Evolutionary conservation across 2,113 vertebrate species (phyloP).

Genomic region (Ariopsis seemanni): DNA sequence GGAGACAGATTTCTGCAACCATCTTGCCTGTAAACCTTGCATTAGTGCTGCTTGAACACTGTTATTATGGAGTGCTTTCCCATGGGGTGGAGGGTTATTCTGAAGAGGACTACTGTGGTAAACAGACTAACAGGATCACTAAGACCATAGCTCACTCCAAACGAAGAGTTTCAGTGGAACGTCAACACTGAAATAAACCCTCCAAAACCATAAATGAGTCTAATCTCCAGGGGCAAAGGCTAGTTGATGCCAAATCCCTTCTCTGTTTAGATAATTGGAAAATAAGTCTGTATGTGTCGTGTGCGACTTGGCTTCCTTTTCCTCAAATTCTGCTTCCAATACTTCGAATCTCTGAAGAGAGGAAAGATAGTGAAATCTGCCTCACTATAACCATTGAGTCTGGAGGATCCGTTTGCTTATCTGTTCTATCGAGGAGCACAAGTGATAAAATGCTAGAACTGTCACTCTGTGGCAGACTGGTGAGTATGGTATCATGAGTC

Average conservation of each 20-base stretch:
- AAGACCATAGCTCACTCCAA: constrained; percentile 25
- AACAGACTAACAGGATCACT: constrained; percentile 41
- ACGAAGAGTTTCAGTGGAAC: constrained; percentile 26
- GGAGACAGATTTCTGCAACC: constrained; percentile 4
- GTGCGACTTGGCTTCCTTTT: constrained; percentile 37
- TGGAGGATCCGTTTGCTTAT: constrained; percentile 32
- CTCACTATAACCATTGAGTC: constrained; percentile 19
- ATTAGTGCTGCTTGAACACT: constrained; percentile 7
- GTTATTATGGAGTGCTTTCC: constrained; percentile 17
- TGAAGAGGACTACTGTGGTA: constrained; percentile 31
- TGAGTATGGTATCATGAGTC: neutral
- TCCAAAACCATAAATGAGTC: constrained; percentile 42
- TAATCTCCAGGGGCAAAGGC: constrained; percentile 44
- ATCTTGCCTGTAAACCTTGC: constrained; percentile 14
- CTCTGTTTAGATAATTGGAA: constrained; percentile 45
- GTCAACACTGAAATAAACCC: constrained; percentile 44
- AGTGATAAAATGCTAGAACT: neutral
- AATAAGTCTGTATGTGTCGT: constrained; percentile 36
- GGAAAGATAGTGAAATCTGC: constrained; percentile 19
- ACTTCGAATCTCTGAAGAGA: constrained; percentile 33
- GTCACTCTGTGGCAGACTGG: neutral
- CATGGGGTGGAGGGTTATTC: constrained; percentile 36
- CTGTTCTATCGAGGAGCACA: constrained; percentile 10
- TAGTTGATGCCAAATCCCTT: constrained; percentile 39
- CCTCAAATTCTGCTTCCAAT: constrained; percentile 26